Percentiles rank a stretch among this genome's conserved stretches.
These are phyloP conservation scores for Perdita meconis DNA, from an alignment of 2,888 invertebrate species.

Conservation along the genomic window DNA sequence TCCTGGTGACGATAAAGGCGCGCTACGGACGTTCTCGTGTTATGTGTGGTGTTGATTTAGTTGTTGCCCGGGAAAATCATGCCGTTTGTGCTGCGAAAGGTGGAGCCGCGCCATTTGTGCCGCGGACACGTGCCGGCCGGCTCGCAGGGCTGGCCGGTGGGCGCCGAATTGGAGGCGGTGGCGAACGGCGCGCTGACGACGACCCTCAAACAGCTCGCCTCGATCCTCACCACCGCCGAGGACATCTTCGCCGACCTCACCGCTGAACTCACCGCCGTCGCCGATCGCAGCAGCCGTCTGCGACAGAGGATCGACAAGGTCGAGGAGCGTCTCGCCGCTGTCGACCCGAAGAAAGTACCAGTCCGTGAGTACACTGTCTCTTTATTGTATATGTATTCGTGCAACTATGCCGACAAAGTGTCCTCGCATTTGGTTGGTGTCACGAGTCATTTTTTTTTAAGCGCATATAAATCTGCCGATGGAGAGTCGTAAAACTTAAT, in stretches of 20 bases:
- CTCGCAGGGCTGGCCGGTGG: conserved; percentile 92
- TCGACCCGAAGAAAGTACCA: conserved; percentile 95
- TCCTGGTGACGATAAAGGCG: conserved; percentile 35
- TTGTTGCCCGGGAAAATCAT: conserved; percentile 83
- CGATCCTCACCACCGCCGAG: conserved; percentile 92
- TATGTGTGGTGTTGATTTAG: conserved; percentile 53
- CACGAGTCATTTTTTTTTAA: no score
- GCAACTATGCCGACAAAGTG: no score
- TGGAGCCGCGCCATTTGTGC: conserved; percentile 93
- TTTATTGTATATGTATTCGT: no score
- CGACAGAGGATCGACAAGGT: conserved; percentile 89
- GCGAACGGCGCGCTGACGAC: conserved; percentile 94
- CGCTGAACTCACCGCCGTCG: conserved; percentile 90
- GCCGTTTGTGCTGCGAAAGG: conserved; percentile 94
- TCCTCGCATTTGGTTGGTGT: no score
- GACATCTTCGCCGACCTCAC: conserved; percentile 94
- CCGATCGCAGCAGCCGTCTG: conserved; percentile 90
- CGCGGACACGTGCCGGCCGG: conserved; percentile 91
- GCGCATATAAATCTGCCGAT: no score
- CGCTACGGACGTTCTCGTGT: conserved; percentile 32
- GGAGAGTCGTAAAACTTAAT: no score
- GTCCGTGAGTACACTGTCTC: conserved; percentile 97
- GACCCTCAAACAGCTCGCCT: conserved; percentile 93
- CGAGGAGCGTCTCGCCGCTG: conserved; percentile 89
- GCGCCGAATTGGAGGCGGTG: conserved; percentile 93